Percentiles rank a stretch among this genome's conserved stretches.
Conservation (phyloP, 2,113 vertebrate species). For the Pteruthius melanotis region DNA sequence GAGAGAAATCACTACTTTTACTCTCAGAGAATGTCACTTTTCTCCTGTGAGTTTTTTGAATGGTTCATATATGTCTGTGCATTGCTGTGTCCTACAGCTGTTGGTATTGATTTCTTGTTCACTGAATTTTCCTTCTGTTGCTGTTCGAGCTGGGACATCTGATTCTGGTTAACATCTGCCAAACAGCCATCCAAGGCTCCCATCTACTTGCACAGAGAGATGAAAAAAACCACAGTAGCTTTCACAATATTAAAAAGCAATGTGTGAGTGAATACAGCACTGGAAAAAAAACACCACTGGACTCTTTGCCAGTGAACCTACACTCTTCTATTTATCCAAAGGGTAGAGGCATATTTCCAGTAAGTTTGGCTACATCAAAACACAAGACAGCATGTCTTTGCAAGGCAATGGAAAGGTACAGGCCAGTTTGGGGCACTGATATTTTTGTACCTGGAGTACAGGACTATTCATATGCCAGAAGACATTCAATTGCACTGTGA, state of each 20-base stretch:
- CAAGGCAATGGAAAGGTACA: neutral
- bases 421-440: neutral
- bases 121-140: slow-evolving; percentile 21
- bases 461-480: neutral
- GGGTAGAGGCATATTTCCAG: neutral
- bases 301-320: neutral
- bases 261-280: neutral
- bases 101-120: slow-evolving; percentile 39
- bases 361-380: neutral
- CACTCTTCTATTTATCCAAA: neutral
- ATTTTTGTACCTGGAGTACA: neutral
- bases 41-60: slow-evolving; percentile 1
- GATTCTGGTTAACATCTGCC: slow-evolving; percentile 44
- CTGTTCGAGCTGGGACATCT: neutral
- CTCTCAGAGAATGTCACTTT: neutral
- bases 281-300: neutral
- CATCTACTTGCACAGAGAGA: neutral
- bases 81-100: slow-evolving; percentile 11
- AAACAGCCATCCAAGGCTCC: neutral
- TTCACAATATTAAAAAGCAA: neutral
- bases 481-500: neutral
- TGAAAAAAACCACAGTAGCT: neutral
- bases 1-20: neutral
- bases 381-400: neutral
- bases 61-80: neutral